Evolutionary conservation across 92 coral and sea anemone genomes (phyloP), one percentile per base, ranked within the genome.

Genomic region (Zoanthus sociatus): DNA sequence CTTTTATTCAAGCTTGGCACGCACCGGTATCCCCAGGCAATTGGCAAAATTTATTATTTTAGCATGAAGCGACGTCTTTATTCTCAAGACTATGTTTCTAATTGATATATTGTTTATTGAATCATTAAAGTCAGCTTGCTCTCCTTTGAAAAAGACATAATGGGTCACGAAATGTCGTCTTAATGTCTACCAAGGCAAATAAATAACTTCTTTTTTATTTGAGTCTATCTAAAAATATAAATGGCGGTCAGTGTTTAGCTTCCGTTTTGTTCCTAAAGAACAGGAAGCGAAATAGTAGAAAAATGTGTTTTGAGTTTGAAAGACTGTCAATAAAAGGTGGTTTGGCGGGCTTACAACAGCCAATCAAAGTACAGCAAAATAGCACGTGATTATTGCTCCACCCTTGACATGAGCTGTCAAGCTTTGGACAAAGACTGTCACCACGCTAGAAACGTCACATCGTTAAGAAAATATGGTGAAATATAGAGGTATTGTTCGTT

Each of bases 321-420:
- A n/a, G 15, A 5, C 18, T 60, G 14, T 48, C 37, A 17, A 21
- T 37, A 15, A 47, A 66, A 64, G 45, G 85, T 64, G 32, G 64
- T 79, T 79, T 79, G 73, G 84, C 74, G 84, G 85, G 85, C 66
- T 67, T 66, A 33, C 53, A 81, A 42, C 56, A 66, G 44, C 85
- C 85, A 81, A 81, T 81, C 44, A 81, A 66, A 79, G 45, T 9
- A 58, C 42, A 9, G 84, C 0, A 64, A 45, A 42, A 14, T 64
- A 16, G 9, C 85, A 81, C 75, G 85, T 81, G 74, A 21, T 66
- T 56, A 5, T 5, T 30, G n/a, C 85, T 17, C 85, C 85, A 75
- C 85, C 85, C 75, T 81, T 81, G 85, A 81, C 73, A 16, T n/a
- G 85, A 66, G 85, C 75, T 81, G 85, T 64, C 85, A 81, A 45